These are phyloP conservation scores for Thryonomys swinderianus DNA, from an alignment of 2,113 vertebrate genomes.

Conservation along the genomic window DNA sequence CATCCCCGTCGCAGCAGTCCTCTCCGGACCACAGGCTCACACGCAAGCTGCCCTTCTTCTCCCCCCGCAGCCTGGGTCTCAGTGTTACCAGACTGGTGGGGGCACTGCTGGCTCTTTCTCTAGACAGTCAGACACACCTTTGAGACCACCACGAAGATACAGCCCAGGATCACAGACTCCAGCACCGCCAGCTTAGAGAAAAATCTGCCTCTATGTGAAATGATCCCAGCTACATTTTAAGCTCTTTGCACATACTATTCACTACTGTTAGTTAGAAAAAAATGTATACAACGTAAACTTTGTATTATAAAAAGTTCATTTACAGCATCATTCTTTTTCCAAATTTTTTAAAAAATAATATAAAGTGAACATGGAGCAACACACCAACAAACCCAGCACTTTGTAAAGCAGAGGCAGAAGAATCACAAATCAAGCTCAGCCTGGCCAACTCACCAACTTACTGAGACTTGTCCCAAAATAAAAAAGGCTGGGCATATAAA, in stretches of 20 bases:
- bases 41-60: not conserved
- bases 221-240: not conserved
- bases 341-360: not conserved
- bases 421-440: not conserved
- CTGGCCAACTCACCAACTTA: not conserved
- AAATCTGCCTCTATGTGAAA: not conserved
- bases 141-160: not conserved
- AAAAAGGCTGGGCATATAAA: not conserved
- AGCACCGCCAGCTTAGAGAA: not conserved
- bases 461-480: not conserved
- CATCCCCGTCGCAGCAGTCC: not conserved
- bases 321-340: not conserved
- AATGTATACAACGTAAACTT: not conserved
- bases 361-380: no score
- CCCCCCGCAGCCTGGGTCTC: not conserved
- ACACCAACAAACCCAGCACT: not conserved
- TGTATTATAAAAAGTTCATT: constrained; percentile 28
- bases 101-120: not conserved
- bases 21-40: not conserved
- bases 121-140: not conserved
- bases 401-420: not conserved
- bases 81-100: not conserved
- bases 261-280: constrained; percentile 45
- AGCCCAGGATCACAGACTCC: not conserved
- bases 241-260: constrained; percentile 29